Evolutionary conservation across 2,113 vertebrate genomes (phyloP).

Genomic region (Tautogolabrus adspersus): DNA sequence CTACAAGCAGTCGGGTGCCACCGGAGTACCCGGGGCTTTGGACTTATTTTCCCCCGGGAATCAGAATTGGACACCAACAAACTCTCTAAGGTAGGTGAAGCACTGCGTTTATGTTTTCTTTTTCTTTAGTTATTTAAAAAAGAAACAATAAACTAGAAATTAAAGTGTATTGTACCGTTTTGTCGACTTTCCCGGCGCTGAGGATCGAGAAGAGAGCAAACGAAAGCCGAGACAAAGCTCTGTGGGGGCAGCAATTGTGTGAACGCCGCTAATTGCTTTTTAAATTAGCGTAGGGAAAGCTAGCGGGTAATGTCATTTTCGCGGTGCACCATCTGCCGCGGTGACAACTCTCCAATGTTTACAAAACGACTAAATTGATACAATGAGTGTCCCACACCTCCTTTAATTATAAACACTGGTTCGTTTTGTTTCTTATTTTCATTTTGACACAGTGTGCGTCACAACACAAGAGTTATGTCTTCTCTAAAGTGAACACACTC

Average conservation of each 20-base stretch:
- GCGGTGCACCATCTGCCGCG: conserved; percentile 60
- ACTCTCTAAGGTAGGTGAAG: conserved; percentile 58
- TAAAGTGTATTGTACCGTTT: conserved; percentile 4
- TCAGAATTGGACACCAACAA: conserved; percentile 48
- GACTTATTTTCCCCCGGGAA: conserved; percentile 65
- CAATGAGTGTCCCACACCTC: conserved; percentile 19
- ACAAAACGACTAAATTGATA: conserved; percentile 70
- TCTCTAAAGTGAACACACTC: conserved; percentile 37
- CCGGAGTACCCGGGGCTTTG: conserved; percentile 66
- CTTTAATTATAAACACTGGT: background rate
- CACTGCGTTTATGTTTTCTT: background rate
- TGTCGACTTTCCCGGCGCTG: conserved; percentile 9
- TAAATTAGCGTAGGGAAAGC: conserved; percentile 52
- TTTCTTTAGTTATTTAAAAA: background rate
- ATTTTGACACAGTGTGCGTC: conserved; percentile 24
- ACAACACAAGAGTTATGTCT: conserved; percentile 29
- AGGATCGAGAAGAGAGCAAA: conserved; percentile 18
- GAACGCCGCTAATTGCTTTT: conserved; percentile 65
- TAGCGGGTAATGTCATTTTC: conserved; percentile 25
- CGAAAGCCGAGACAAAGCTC: conserved; percentile 50
- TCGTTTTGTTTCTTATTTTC: background rate
- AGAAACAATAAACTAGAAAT: conserved; percentile 6
- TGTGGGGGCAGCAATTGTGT: conserved; percentile 39
- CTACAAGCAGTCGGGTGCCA: conserved; percentile 55
- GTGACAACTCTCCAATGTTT: conserved; percentile 68